These are phyloP conservation scores for Lepeophtheirus nordmannii DNA, from an alignment of 2,888 invertebrate genomes.

Conservation along the genomic window DNA sequence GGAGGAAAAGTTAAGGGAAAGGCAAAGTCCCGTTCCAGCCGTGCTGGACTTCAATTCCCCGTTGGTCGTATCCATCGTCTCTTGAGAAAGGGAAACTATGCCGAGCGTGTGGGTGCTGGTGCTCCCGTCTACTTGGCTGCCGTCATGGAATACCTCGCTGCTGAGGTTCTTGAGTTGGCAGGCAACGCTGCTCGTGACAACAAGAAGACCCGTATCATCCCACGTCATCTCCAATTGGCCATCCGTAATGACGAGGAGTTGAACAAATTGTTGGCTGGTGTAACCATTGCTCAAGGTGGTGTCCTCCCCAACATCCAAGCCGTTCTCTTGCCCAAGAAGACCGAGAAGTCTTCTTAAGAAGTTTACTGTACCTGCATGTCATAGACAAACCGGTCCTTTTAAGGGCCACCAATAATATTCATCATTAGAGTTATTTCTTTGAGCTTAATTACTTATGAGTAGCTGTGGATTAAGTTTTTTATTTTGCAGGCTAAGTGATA, in stretches of 20 bases:
- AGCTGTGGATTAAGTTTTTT: too few relatives aligned
- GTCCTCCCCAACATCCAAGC: conserved; percentile 41
- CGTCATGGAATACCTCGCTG: conserved; percentile 38
- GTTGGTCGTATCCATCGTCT: conserved; percentile 35
- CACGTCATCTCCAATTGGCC: conserved; percentile 36
- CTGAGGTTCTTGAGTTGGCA: conserved; percentile 38
- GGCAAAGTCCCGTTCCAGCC: conserved; percentile 37
- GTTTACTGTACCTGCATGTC: too few relatives aligned
- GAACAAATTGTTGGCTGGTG: conserved; percentile 38
- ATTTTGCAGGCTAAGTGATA: too few relatives aligned
- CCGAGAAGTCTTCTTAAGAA: conserved; percentile 27
- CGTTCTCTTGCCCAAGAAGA: conserved; percentile 38
- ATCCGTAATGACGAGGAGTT: conserved; percentile 39
- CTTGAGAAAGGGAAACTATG: conserved; percentile 45
- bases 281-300: conserved; percentile 42
- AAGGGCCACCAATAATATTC: too few relatives aligned
- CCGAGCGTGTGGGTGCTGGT: conserved; percentile 37
- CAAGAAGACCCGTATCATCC: conserved; percentile 37
- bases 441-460: too few relatives aligned
- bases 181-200: conserved; percentile 39
- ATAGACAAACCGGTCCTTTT: too few relatives aligned
- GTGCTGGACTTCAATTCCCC: conserved; percentile 32
- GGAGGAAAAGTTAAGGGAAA: conserved; percentile 40
- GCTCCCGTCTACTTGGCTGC: conserved; percentile 34
- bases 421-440: too few relatives aligned